Conservation (phyloP, 2,113 vertebrate genomes). For the Alexandromys fortis region DNA sequence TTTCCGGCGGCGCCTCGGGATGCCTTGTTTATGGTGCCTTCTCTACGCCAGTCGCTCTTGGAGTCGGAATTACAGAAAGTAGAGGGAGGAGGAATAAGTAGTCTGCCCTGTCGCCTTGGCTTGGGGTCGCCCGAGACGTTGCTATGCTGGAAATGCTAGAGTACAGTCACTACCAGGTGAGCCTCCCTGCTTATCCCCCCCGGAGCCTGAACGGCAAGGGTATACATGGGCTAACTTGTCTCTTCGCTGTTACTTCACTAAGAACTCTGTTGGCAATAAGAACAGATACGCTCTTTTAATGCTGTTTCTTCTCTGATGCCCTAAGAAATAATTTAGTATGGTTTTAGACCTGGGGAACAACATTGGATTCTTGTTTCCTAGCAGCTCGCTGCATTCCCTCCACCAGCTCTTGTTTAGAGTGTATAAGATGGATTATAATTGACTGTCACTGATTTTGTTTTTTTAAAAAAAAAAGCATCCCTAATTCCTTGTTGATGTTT, state of each 20-base stretch:
- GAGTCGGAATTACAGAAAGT: conserved; percentile 74
- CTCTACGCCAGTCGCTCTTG: conserved; percentile 66
- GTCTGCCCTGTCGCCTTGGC: conserved; percentile 52
- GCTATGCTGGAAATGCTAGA: conserved; percentile 98
- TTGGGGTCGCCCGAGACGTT: conserved; percentile 72
- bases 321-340: conserved; percentile 17
- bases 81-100: conserved; percentile 70
- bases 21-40: conserved; percentile 83
- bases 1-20: conserved; percentile 81
- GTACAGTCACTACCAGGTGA: conserved; percentile 98
- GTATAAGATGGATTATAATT: conserved; percentile 19
- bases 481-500: conserved; percentile 36
- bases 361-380: background rate
- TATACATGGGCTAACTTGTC: background rate
- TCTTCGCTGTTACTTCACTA: background rate
- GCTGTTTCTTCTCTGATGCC: conserved; percentile 37
- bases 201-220: conserved; percentile 20
- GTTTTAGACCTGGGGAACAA: conserved; percentile 41
- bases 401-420: conserved; percentile 14
- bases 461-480: background rate
- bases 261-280: background rate
- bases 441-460: background rate
- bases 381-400: background rate
- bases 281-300: background rate
- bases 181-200: conserved; percentile 71